A percentile compares a stretch with the other conserved stretches of the same genome.
Evolutionary conservation across 2,113 vertebrate species (phyloP).

Genomic region (Tricholaema leucomelas): DNA sequence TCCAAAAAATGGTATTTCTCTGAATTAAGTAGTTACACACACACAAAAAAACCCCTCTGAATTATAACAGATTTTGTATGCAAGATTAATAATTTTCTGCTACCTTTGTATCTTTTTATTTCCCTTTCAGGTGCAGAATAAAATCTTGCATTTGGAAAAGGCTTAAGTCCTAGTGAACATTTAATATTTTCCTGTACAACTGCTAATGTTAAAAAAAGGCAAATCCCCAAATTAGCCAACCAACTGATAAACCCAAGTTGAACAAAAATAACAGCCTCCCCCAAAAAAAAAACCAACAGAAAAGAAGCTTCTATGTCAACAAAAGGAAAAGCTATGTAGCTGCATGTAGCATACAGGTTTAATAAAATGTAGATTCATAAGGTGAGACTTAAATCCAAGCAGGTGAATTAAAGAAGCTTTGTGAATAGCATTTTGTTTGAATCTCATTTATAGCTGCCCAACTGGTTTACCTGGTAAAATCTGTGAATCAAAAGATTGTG

Average conservation of each 20-base stretch:
- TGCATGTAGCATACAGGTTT: background rate
- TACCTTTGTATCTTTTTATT: background rate
- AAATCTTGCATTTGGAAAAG: background rate
- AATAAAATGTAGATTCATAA: background rate
- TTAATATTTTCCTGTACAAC: background rate
- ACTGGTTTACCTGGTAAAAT: background rate
- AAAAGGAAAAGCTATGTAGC: background rate
- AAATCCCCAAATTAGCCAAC: too few relatives aligned
- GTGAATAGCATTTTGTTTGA: background rate
- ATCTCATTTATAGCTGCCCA: conserved; percentile 21
- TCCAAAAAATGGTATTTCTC: background rate
- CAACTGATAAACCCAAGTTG: too few relatives aligned
- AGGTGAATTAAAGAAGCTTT: conserved; percentile 5
- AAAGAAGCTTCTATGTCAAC: background rate
- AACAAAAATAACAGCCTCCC: too few relatives aligned
- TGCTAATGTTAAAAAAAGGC: background rate
- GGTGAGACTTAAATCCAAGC: background rate
- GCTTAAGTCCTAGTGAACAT: background rate
- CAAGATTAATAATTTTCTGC: background rate
- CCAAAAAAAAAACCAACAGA: background rate
- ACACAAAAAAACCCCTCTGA: background rate
- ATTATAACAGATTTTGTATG: background rate
- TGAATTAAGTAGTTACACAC: background rate
- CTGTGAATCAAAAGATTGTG: conserved; percentile 16
- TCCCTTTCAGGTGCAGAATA: background rate